A percentile compares a stretch with the other conserved stretches of the same genome.
These are phyloP conservation scores for Trachymyrmex cornetzi DNA, from an alignment of 1,140 invertebrate species.

Conservation along the genomic window DNA sequence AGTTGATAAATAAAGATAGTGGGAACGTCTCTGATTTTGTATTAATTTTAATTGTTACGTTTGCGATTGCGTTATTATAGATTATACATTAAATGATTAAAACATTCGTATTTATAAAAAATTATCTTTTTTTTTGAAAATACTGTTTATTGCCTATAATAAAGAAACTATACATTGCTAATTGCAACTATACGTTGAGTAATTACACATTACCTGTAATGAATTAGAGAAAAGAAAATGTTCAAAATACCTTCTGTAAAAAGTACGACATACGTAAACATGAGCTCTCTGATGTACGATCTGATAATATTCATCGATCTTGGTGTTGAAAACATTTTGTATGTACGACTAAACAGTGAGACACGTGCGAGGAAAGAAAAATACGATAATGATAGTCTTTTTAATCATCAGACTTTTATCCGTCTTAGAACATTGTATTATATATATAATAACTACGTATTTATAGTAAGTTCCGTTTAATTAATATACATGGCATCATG, in stretches of 20 bases:
- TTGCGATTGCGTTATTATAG: background rate
- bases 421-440: too few species aligned
- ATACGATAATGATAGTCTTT: background rate
- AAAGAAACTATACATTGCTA: too few species aligned
- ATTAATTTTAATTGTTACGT: background rate
- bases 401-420: constrained; percentile 12
- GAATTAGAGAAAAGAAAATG: too few species aligned
- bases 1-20: background rate
- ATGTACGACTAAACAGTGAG: background rate
- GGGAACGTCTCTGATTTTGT: background rate
- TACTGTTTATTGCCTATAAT: too few species aligned
- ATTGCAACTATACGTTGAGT: too few species aligned
- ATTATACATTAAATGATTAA: background rate
- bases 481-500: too few species aligned
- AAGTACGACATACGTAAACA: too few species aligned
- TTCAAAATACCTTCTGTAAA: too few species aligned
- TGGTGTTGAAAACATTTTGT: background rate
- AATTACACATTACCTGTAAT: background rate
- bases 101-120: background rate
- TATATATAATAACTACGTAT: background rate
- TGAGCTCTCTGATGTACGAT: background rate
- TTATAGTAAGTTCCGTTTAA: background rate
- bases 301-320: constrained; percentile 2
- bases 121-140: background rate
- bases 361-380: background rate